These are phyloP conservation scores for Procavia capensis DNA, from an alignment of 2,113 vertebrate genomes.

Conservation along the genomic window DNA sequence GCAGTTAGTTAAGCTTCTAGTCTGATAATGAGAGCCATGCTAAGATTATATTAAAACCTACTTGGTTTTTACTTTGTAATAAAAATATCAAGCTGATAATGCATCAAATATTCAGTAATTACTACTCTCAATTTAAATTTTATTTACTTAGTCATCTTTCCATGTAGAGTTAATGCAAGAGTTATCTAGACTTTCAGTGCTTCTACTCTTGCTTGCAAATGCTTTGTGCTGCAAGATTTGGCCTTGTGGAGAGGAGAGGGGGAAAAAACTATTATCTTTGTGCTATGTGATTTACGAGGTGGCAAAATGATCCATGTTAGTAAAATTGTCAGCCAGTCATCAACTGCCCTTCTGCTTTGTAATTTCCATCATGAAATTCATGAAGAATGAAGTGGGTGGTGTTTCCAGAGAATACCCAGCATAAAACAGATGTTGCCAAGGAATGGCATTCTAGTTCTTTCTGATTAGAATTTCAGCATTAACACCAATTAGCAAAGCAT, in stretches of 20 bases:
- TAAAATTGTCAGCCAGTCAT: neutral
- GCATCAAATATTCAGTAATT: neutral
- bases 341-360: neutral
- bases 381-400: neutral
- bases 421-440: neutral
- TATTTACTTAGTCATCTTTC: neutral
- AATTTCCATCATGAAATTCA: neutral
- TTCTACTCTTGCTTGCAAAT: neutral
- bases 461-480: neutral
- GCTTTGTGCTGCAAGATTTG: neutral
- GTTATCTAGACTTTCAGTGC: neutral
- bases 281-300: neutral
- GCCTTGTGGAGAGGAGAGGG: neutral
- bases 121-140: neutral
- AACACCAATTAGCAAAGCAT: neutral
- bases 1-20: neutral
- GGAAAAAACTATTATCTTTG: neutral
- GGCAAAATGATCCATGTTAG: neutral
- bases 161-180: neutral
- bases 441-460: neutral
- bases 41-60: neutral
- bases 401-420: neutral
- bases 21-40: neutral
- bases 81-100: neutral
- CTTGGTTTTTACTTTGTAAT: neutral